These are phyloP conservation scores for Gymnoscelis rufifasciata DNA, from an alignment of 2,888 invertebrate species.

Conservation along the genomic window DNA sequence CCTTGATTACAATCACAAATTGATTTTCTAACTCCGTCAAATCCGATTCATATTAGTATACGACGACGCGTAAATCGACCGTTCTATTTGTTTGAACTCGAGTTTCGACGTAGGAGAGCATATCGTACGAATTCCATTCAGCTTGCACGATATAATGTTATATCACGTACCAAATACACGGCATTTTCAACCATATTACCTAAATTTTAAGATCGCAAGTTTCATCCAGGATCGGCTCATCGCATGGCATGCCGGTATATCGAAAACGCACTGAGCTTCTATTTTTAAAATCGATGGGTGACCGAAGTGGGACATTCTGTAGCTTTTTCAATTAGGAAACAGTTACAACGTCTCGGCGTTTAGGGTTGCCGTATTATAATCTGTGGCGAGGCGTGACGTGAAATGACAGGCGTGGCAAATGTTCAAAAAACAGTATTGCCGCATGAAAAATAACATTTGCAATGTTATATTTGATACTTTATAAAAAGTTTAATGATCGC, in stretches of 20 bases:
- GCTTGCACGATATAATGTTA: slow-evolving; percentile 42
- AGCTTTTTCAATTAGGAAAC: slow-evolving; percentile 64
- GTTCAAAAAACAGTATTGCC: slow-evolving; percentile 7
- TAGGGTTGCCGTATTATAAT: slow-evolving; percentile 9
- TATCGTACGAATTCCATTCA: slow-evolving; percentile 67
- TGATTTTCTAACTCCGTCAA: slow-evolving; percentile 32
- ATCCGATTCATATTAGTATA: slow-evolving; percentile 46
- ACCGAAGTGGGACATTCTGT: slow-evolving; percentile 71
- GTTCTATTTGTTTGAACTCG: slow-evolving; percentile 66
- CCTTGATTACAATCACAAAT: slow-evolving; percentile 22
- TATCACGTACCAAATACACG: slow-evolving; percentile 29
- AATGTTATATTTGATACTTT: neutral
- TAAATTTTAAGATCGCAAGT: slow-evolving; percentile 33
- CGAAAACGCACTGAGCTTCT: slow-evolving; percentile 71
- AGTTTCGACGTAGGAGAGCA: slow-evolving; percentile 64
- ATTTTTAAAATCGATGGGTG: slow-evolving; percentile 78
- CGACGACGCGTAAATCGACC: slow-evolving; percentile 54
- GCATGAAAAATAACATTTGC: slow-evolving; percentile 1
- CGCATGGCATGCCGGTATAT: slow-evolving; percentile 49
- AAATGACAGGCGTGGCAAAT: slow-evolving; percentile 8
- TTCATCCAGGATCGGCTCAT: slow-evolving; percentile 43
- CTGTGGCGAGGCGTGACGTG: slow-evolving; percentile 3
- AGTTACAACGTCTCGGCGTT: slow-evolving; percentile 34
- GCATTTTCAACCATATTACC: slow-evolving; percentile 43
- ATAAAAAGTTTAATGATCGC: neutral